Conservation (phyloP, 2,797 vertebrate species). For the Poecilia wingei region DNA sequence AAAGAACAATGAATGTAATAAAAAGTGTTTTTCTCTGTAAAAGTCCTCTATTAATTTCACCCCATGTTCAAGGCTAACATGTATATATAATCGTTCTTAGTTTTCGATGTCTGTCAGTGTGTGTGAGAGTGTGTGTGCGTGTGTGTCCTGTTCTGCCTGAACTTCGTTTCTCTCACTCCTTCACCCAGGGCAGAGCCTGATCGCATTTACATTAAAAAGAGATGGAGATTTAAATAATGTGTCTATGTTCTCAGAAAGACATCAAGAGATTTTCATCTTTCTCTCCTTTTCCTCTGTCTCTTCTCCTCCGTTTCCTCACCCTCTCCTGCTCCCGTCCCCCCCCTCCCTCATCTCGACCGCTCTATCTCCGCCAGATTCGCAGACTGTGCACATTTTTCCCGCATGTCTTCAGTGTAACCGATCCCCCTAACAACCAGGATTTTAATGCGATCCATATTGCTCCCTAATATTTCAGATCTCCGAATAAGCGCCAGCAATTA, state of each 20-base stretch:
- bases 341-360: constrained; percentile 62
- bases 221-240: constrained; percentile 93
- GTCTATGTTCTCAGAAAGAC: constrained; percentile 92
- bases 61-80: constrained; percentile 41
- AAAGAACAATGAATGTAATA: constrained; percentile 21
- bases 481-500: constrained; percentile 84
- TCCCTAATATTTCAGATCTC: constrained; percentile 82
- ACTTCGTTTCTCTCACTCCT: constrained; percentile 48
- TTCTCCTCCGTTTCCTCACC: constrained; percentile 71
- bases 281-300: constrained; percentile 69
- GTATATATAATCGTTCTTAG: constrained; percentile 8
- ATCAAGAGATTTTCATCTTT: constrained; percentile 94
- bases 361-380: constrained; percentile 84
- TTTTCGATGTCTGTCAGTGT: constrained; percentile 19
- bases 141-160: constrained; percentile 33
- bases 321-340: constrained; percentile 63
- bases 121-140: constrained; percentile 24
- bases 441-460: constrained; percentile 84
- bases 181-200: constrained; percentile 85
- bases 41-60: constrained; percentile 29
- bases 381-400: constrained; percentile 86
- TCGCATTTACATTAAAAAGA: constrained; percentile 95
- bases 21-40: constrained; percentile 32
- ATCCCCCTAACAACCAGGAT: constrained; percentile 82
- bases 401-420: constrained; percentile 81